Base-by-base conservation (phyloP, 2,797 vertebrate genomes). In the Hoplostethus atlanticus region DNA sequence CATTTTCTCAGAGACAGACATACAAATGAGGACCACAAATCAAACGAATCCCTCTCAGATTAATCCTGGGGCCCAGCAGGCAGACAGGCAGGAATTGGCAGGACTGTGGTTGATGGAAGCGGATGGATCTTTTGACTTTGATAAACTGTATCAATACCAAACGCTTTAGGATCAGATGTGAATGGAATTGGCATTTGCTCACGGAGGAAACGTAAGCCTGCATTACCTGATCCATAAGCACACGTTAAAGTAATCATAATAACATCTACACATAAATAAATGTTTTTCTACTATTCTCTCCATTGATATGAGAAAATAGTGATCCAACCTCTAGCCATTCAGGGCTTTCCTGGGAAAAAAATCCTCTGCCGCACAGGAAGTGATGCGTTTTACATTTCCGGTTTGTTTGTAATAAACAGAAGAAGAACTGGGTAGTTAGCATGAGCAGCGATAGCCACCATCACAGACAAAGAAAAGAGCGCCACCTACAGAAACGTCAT, bases 1-100 rank as follows among this genome's bases (percentile, higher is more conserved):
- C 90, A 92, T 92, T 93, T 93, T 92, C 90, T 91, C 89, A 80
- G 85, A 93, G 92, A 94, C 92, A 92, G 87, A 93, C 91, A 91
- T 89, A 92, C 88, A 92, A 93, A 94, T 91, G 89, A 92, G 88
- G 83, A 83, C 85, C 87, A 92, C 89, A 91, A 93, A 93, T 90
- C 90, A 94, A 93, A 90, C 64, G 77, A 87, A 90, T 88, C 73
- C 86, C 80, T 88, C 80, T 64, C 75, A 85, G 81, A 92, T 89
- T 89, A 90, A 89, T 90, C 83, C 84, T 34, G 85, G 86, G 84
- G 73, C 79, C 82, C 68, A 50, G 80, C 84, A 74, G 79, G 73
- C 74, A 79, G 28, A 44, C 77, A 60, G 76, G 74, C 85, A 84
- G 73, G 78, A 83, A 87, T 90, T 79, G 84, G 87, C 85, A 87